Evolutionary conservation across 2,113 vertebrate species (phyloP).

Genomic region (Proteles cristata): DNA sequence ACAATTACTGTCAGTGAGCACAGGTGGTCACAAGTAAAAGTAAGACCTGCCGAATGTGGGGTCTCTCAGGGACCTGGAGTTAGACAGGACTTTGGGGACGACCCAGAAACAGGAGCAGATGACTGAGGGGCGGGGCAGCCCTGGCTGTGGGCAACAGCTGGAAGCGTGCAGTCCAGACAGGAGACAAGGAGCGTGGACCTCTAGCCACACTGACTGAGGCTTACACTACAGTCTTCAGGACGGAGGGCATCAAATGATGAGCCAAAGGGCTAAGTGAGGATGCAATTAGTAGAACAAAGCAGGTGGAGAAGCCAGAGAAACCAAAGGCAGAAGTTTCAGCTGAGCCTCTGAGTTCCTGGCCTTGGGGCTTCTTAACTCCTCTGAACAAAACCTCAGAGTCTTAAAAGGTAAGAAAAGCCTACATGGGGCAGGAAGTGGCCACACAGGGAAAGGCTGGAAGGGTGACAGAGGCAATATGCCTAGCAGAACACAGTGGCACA

Average conservation of each 20-base stretch:
- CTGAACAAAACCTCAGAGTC: not conserved
- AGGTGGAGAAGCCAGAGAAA: not conserved
- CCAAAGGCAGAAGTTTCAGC: not conserved
- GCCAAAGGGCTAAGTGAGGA: not conserved
- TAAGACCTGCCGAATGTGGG: not conserved
- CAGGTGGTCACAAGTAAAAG: not conserved
- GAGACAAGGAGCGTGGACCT: not conserved
- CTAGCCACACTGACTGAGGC: not conserved
- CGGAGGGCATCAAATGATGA: not conserved
- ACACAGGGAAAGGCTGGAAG: not conserved
- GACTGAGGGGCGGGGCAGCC: accelerated
- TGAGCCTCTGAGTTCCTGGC: not conserved
- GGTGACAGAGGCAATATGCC: not conserved
- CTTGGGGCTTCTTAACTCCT: not conserved
- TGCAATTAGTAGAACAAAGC: not conserved
- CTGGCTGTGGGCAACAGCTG: too few species aligned
- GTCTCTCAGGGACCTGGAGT: not conserved
- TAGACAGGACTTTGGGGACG: not conserved
- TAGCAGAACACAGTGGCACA: not conserved
- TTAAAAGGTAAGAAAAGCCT: not conserved
- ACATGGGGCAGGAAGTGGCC: not conserved
- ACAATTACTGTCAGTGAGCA: not conserved
- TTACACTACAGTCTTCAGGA: not conserved
- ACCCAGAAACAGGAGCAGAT: not conserved
- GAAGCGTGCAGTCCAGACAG: not conserved